Evolutionary conservation across 2,113 vertebrate species (phyloP), one percentile per base, ranked within the genome.

Genomic region (Neopipo cinnamomea): DNA sequence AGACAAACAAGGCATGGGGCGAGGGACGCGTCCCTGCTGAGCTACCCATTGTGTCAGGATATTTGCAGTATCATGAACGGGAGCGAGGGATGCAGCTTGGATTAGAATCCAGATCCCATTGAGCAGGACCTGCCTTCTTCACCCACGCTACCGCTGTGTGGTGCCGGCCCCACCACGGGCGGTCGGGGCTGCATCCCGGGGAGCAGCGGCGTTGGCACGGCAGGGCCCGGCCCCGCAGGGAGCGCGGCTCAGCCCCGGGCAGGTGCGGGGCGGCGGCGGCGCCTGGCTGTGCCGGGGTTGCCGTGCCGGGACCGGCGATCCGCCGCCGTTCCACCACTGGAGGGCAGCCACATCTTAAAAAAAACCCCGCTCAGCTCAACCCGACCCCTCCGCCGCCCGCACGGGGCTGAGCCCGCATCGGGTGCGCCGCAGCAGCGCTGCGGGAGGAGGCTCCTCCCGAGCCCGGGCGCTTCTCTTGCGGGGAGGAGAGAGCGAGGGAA

Each of bases 281-380:
- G 35, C 12, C 35, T 4, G 58, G 8, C 46, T 46, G 76, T 5
- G 30, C 33, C 12, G 53, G 59, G 62, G 17, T 8, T 61, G 63
- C 35, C 55, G 70, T 27, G 66, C 75, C 61, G 61, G 67, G 63
- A 23, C 39, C 73, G 44, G 76, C 25, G 96, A 88, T 93, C 61
- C 49, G 63, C 89, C 63, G 89, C 92, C 63, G 85, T 96, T 98
- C 68, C 24, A 87, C 98, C 98, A 98, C 98, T 97, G 97, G 98
- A 97, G 98, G 98, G 98, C 98, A 97, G 97, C 96, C 98, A 97
- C 96, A 97, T 97, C 98, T 96, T 96, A 49, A 53, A 21, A 58
- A 55, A 27, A 20, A 18, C 30, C 30, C 9, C 58, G 14, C 37
- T 21, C 4, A 24, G n/a, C 46, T 47, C 78, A 9, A 68, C 52